Evolutionary conservation across 2,113 vertebrate species (phyloP), one percentile per base, ranked within the genome.

Genomic region (Caranx ignobilis): DNA sequence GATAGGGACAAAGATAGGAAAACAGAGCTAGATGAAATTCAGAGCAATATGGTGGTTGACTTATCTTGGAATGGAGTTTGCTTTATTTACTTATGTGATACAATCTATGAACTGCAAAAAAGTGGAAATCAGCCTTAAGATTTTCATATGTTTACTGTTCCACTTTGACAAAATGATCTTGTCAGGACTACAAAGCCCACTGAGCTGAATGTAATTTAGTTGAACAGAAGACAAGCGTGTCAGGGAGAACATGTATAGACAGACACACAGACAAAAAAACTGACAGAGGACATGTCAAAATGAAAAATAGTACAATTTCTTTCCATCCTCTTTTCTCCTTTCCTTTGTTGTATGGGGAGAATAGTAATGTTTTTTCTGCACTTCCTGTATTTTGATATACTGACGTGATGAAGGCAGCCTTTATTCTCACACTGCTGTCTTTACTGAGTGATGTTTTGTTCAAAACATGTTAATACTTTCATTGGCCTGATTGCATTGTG

Each of bases 401-500:
- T 56, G 47, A 31, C 41, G 60, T n/a, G 77, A 83, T 78, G 70
- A 77, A 79, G 45, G 52, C 47, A 62, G 80, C 71, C 47, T 83
- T 84, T 66, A 73, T 86, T 87, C 75, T 75, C 74, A 56, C 57
- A 12, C 65, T n/a, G 65, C 54, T 39, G 26, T 19, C 18, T 60
- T 63, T 35, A 71, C 68, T 71, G 82, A 90, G 45, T 63, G 77
- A 87, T 80, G 76, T 61, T 80, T 86, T 71, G 57, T 85, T 88
- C 76, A 81, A 73, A 87, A 79, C n/a, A 4, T 76, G 67, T 77
- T 87, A 74, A 81, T 83, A 85, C 87, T 87, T 90, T 73, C 50
- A 75, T 85, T 88, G 77, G 45, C 74, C 82, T 86, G 88, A 84
- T 86, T 87, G 64, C 68, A 47, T 66, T 75, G 71, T 59, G 61